Percentiles rank a stretch among this genome's conserved stretches.
Conservation (phyloP, 2,888 invertebrate species). For the Mythimna pallens region DNA sequence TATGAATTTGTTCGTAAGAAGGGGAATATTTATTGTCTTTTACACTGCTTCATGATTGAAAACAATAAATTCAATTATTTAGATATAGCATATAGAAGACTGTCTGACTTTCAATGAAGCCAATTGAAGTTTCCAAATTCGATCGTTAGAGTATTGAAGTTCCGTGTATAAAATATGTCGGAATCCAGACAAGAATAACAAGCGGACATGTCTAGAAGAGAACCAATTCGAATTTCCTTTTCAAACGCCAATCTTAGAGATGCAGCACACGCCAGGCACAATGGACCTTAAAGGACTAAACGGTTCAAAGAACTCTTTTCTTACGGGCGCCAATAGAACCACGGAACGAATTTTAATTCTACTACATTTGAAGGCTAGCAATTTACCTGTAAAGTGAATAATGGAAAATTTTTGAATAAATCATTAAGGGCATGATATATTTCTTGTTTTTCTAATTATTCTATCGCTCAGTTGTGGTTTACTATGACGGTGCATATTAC, state of each 20-base stretch:
- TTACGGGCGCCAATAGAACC: conserved; percentile 28
- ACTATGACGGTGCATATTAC: conserved; percentile 27
- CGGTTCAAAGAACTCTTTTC: conserved; percentile 39
- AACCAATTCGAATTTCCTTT: conserved; percentile 51
- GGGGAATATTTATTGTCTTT: conserved; percentile 45
- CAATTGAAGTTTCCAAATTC: conserved; percentile 17
- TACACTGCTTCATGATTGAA: conserved; percentile 52
- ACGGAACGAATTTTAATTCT: conserved; percentile 45
- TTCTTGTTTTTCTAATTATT: conserved; percentile 41
- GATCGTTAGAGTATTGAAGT: conserved; percentile 35
- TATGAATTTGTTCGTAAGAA: conserved; percentile 49
- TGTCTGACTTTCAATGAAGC: not conserved
- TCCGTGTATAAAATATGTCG: conserved; percentile 21
- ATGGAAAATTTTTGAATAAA: conserved; percentile 43
- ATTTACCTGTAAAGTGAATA: conserved; percentile 13
- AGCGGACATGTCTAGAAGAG: conserved; percentile 28
- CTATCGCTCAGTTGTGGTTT: conserved; percentile 46
- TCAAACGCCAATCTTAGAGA: conserved; percentile 52
- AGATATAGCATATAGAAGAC: conserved; percentile 29
- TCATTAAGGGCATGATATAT: conserved; percentile 4
- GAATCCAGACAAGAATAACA: conserved; percentile 34
- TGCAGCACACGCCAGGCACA: conserved; percentile 55
- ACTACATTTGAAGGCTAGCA: conserved; percentile 6
- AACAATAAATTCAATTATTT: conserved; percentile 48
- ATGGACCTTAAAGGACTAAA: conserved; percentile 45